Base-by-base conservation (phyloP, 2,888 invertebrate genomes). In the Acronicta psi region DNA sequence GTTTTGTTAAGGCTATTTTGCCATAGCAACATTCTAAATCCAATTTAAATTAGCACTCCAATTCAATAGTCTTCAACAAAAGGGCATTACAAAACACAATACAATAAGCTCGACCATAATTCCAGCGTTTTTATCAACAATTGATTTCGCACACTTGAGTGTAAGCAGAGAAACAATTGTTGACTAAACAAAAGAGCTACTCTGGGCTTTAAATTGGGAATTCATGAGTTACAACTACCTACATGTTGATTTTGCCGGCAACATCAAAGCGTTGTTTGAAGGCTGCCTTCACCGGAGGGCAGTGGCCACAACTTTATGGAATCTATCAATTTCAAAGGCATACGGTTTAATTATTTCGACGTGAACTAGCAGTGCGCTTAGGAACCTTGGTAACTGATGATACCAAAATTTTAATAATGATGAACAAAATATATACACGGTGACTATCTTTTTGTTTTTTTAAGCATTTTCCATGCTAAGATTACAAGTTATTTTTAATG, bases 251-350 rank as follows among this genome's bases (percentile, higher is more conserved):
- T 64, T 75, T 67, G 59, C 42, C 20, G 60, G 52, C 60, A 69
- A 73, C 67, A 62, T 64, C 73, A 73, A 73, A 75, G 73, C 62
- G 50, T 67, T 75, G 75, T 74, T 66, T 45, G 45, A 44, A 52
- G 18, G 41, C 41, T 46, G 43, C 52, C 47, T 55, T 54, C 18
- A 59, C 51, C 7, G 49, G 50, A 51, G 51, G 51, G 53, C 36
- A 69, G 62, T 49, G 45, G 42, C 68, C 57, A 36, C 59, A 71
- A 73, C 64, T 73, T 69, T 60, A 61, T 46, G 54, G 41, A 59
- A 64, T 50, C 60, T 58, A 73, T 70, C 71, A 71, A 75, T 72
- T 62, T 63, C 65, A 69, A 65, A 71, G 42, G 45, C 20, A 47
- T 36, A 45, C 44, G 61, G 40, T 65, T 65, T 62, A 57, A 62